phyloP scores from a whole-genome alignment of 2,888 invertebrate species.

The Oscheius sp. region DNA sequence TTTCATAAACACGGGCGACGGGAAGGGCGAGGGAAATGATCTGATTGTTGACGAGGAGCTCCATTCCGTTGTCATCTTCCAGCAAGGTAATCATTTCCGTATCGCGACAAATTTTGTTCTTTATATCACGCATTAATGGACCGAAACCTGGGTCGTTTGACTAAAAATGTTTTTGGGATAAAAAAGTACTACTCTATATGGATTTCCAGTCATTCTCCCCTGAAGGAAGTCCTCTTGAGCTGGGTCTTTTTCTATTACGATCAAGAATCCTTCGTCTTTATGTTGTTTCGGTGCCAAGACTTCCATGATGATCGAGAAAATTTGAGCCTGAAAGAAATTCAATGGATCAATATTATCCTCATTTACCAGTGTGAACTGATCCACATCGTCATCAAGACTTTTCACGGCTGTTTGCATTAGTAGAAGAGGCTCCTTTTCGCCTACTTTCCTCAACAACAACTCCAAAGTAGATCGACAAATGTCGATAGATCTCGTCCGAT shows the following conservation, averaged over 20 bases:
- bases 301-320: conserved; percentile 52
- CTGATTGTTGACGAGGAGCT: conserved; percentile 93
- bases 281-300: conserved; percentile 93
- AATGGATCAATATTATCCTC: not conserved
- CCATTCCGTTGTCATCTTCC: conserved; percentile 99
- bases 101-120: conserved; percentile 84
- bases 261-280: conserved; percentile 93
- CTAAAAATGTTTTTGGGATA: conserved; percentile 17
- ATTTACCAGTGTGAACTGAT: conserved; percentile 26
- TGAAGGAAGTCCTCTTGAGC: conserved; percentile 98
- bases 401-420: conserved; percentile 41
- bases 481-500: conserved; percentile 36
- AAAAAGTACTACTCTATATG: conserved; percentile 84
- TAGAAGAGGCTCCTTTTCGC: conserved; percentile 36
- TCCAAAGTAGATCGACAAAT: conserved; percentile 41
- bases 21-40: conserved; percentile 95
- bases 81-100: conserved; percentile 96
- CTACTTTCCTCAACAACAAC: conserved; percentile 37
- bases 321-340: conserved; percentile 37
- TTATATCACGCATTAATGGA: conserved; percentile 96
- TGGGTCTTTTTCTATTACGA: conserved; percentile 95
- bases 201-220: conserved; percentile 88
- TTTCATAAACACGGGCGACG: conserved; percentile 81
- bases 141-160: conserved; percentile 91
- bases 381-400: conserved; percentile 31